Base-by-base conservation (phyloP, 1,140 invertebrate species). In the Adoxophyes honmai region DNA sequence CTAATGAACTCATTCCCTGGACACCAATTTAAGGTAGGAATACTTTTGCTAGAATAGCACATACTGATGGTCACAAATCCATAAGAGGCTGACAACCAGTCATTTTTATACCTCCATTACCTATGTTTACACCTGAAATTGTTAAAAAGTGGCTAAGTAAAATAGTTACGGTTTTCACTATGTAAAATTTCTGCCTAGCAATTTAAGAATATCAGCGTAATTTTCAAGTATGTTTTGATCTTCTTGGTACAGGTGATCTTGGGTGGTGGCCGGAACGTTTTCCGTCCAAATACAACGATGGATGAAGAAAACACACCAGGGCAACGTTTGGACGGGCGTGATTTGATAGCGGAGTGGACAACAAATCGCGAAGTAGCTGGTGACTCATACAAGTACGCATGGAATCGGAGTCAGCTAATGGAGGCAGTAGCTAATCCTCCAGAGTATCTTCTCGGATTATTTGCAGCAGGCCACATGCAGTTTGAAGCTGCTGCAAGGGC, bases 291-390 rank as follows among this genome's bases (percentile, higher is more conserved):
- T 5, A 18, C 15, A 8, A 44, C 39, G 6, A 4, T 10, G 2
- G 39, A 44, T n/a, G 39, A 44, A 11, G 39, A 44, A 16, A 11
- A 6, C 8, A 14, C 8, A 10, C 39, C 10, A 5, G 39, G 39
- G 0, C 39, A 79, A 10, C 52, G 71, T 33, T 56, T 83, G 58
- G 69, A 75, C 48, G 59, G 84, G 59, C 0, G 74, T 82, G 69
- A 93, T 68, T 72, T 57, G 61, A 89, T 44, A 16, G 68, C 92
- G 57, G 89, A 93, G 6, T 91, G 90, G 79, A 92, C 89, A 3
- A 13, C 36, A 55, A 67, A 44, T 59, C 85, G 59, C 85, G 89
- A 60, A 56, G 90, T 67, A 70, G 86, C 57, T 62, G 75, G 59
- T 62, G 73, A 9, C 62, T 70, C 78, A 48, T 81, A 36, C 81